A percentile compares a stretch with the other conserved stretches of the same genome.
These are phyloP conservation scores for Keiferia lycopersicella DNA, from an alignment of 2,888 invertebrate species.

Conservation along the genomic window DNA sequence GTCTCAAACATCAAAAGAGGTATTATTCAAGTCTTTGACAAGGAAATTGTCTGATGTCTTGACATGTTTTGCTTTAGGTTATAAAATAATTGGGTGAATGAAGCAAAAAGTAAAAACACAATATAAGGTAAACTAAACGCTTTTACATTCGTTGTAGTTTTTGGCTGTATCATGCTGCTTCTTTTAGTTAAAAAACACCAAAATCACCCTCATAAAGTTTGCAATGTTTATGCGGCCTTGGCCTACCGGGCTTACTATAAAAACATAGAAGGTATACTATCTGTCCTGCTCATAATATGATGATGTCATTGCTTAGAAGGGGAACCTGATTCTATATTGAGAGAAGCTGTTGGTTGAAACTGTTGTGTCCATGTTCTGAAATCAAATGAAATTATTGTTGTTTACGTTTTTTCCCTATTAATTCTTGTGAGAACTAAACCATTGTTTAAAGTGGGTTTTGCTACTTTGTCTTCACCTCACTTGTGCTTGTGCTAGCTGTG, in stretches of 20 bases:
- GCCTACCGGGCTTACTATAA: slow-evolving; percentile 30
- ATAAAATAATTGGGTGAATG: slow-evolving; percentile 47
- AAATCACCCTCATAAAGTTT: neutral
- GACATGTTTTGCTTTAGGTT: slow-evolving; percentile 49
- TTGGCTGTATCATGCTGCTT: slow-evolving; percentile 19
- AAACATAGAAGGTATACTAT: slow-evolving; percentile 41
- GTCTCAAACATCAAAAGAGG: slow-evolving; percentile 2
- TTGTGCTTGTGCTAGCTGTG: neutral
- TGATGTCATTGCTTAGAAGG: slow-evolving; percentile 47
- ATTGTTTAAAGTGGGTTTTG: neutral
- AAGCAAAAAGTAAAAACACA: slow-evolving; percentile 63
- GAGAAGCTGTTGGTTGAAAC: slow-evolving; percentile 5
- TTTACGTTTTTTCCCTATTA: neutral
- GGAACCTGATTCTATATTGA: slow-evolving; percentile 14
- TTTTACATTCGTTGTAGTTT: slow-evolving; percentile 26
- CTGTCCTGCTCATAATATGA: slow-evolving; percentile 39
- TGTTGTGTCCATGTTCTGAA: neutral
- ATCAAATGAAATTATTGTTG: neutral
- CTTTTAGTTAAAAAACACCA: neutral
- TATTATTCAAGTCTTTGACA: too few relatives aligned
- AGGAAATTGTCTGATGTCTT: too few relatives aligned
- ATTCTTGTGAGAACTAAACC: neutral
- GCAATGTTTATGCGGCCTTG: slow-evolving; percentile 38
- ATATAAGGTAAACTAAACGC: slow-evolving; percentile 56
- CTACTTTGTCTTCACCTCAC: neutral